These are phyloP conservation scores for Ernsta delagoae DNA, from an alignment of 2,888 invertebrate species.

Conservation along the genomic window DNA sequence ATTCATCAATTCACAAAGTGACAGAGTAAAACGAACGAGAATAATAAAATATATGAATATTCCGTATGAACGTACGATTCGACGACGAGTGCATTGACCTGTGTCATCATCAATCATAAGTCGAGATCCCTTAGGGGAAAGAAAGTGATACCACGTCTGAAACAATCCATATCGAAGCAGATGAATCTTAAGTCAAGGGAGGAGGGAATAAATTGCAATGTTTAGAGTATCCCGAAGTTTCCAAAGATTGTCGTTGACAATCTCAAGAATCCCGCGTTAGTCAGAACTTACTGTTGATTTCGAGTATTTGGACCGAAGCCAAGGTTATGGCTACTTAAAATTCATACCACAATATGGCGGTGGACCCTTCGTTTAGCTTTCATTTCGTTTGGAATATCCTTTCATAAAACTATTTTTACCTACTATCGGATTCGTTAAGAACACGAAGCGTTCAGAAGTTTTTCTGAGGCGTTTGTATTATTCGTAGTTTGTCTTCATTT, in stretches of 20 bases:
- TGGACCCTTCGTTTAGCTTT: constrained; percentile 33
- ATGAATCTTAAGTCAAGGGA: constrained; percentile 27
- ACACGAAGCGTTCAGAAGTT: no score
- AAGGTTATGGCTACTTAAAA: constrained; percentile 41
- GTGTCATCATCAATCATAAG: constrained; percentile 48
- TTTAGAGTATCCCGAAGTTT: background rate
- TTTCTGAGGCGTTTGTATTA: no score
- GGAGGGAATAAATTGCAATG: constrained; percentile 22
- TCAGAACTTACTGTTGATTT: constrained; percentile 45
- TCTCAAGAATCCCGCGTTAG: constrained; percentile 46
- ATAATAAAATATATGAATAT: constrained; percentile 43
- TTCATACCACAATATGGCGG: constrained; percentile 31
- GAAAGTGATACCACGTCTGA: constrained; percentile 33
- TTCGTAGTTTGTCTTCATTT: no score
- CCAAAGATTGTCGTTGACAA: constrained; percentile 31
- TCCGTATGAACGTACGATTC: constrained; percentile 40
- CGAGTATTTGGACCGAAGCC: constrained; percentile 47
- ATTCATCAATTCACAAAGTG: constrained; percentile 43
- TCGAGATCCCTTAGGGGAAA: constrained; percentile 45
- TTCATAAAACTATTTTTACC: constrained; percentile 32
- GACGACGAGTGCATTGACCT: constrained; percentile 45
- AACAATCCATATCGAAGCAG: background rate
- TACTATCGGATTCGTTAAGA: constrained; percentile 8
- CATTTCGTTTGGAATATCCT: constrained; percentile 22
- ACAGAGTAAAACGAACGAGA: constrained; percentile 38